Evolutionary conservation across 23 tunicate species (phyloP).

Genomic region (Diplosoma virens): DNA sequence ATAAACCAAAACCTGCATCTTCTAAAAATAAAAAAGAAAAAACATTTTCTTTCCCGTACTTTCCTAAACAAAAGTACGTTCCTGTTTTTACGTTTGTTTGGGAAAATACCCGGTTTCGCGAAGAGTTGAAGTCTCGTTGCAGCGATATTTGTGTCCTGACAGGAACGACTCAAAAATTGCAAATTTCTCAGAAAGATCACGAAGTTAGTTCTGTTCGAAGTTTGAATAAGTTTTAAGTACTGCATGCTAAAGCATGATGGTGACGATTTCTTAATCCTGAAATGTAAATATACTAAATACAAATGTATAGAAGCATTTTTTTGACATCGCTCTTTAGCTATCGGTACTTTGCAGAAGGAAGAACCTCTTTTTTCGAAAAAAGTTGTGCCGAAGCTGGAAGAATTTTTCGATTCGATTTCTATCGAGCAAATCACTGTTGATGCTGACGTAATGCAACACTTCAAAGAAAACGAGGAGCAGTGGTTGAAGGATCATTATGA

Average conservation of each 20-base stretch:
- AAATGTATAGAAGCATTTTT: too few relatives aligned
- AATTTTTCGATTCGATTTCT: neutral
- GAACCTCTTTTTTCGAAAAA: neutral
- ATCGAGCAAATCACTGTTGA: neutral
- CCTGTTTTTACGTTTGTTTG: neutral
- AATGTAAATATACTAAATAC: too few relatives aligned
- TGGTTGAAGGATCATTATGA: neutral
- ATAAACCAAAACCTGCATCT: neutral
- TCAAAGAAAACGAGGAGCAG: neutral
- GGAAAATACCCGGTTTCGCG: neutral
- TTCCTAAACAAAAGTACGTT: neutral
- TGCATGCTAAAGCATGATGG: too few relatives aligned
- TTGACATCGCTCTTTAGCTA: too few relatives aligned
- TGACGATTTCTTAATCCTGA: too few relatives aligned
- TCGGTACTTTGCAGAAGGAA: neutral
- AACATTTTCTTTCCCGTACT: neutral
- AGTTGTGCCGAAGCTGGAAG: slow-evolving; percentile 4
- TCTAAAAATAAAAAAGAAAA: neutral
- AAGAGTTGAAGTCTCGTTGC: slow-evolving; percentile 1
- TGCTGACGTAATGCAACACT: neutral
- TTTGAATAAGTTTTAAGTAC: too few relatives aligned
- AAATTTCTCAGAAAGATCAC: neutral
- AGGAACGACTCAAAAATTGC: neutral
- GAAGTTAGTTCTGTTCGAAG: neutral
- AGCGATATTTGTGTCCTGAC: neutral